phyloP scores from a whole-genome alignment of 2,797 vertebrate species.

The Micropoecilia bifurca region DNA sequence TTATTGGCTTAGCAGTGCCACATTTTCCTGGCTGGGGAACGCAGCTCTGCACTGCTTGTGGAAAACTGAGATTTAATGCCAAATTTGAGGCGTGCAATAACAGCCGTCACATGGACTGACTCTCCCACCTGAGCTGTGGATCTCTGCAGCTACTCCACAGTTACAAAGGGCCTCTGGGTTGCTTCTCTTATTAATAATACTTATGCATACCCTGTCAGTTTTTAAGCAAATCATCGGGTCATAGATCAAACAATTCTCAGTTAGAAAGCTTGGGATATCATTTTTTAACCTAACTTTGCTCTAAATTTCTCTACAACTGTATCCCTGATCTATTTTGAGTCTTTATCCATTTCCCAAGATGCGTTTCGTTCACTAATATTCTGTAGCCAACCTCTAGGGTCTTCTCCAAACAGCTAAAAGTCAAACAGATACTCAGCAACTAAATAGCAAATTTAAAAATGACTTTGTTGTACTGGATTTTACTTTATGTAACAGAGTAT shows the following conservation, averaged over 20 bases:
- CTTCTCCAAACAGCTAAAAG: not conserved
- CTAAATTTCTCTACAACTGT: not conserved
- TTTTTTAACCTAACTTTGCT: not conserved
- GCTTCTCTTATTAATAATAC: not conserved
- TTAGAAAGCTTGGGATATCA: not conserved
- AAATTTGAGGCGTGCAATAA: not conserved
- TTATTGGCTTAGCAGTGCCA: not conserved
- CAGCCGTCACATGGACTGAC: not conserved
- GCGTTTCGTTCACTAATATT: not conserved
- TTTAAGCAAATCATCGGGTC: not conserved
- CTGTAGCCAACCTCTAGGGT: not conserved
- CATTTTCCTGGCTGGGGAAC: not conserved
- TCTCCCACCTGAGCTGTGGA: not conserved
- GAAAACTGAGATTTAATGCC: not conserved
- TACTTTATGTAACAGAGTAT: not conserved
- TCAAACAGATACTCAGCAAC: not conserved
- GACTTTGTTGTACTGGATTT: not conserved
- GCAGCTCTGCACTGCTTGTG: not conserved
- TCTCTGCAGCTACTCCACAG: not conserved
- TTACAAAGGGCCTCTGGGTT: not conserved
- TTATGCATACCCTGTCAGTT: not conserved
- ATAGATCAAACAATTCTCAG: not conserved
- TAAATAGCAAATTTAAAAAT: not conserved
- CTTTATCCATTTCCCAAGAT: not conserved
- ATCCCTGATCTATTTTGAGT: not conserved